Percentiles rank a stretch among this genome's conserved stretches.
Evolutionary conservation across 1,140 invertebrate genomes (phyloP).

Genomic region (Drosophila oshimai): DNA sequence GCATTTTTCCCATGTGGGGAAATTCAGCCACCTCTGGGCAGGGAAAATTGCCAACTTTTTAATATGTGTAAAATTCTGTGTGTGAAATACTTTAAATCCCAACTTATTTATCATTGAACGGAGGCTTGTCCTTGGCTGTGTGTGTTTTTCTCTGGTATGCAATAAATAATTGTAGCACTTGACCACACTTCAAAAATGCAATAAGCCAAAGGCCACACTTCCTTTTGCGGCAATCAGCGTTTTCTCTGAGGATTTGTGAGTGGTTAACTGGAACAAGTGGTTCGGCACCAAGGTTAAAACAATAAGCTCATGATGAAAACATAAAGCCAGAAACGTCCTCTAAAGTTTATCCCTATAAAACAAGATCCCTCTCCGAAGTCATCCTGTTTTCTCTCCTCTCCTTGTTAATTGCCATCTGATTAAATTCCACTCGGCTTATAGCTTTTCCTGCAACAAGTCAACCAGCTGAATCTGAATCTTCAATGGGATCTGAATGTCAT

Average conservation of each 20-base stretch:
- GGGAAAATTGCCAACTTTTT: conserved; percentile 28
- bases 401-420: conserved; percentile 37
- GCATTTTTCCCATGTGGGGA: conserved; percentile 49
- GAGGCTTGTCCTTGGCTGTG: conserved; percentile 21
- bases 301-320: background rate
- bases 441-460: conserved; percentile 38
- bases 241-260: background rate
- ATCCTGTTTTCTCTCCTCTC: background rate
- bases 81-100: conserved; percentile 16
- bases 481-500: background rate
- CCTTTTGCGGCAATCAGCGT: background rate
- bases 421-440: conserved; percentile 36
- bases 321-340: background rate
- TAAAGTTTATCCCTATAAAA: background rate
- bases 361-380: background rate
- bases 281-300: background rate
- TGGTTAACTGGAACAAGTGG: conserved; percentile 1
- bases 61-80: conserved; percentile 27
- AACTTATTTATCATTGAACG: conserved; percentile 46
- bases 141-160: conserved; percentile 8
- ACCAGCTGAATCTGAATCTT: conserved; percentile 6
- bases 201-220: conserved; percentile 47
- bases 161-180: conserved; percentile 62
- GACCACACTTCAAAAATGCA: conserved; percentile 65
- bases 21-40: conserved; percentile 21